These are phyloP conservation scores for Nomada fabriciana DNA, from an alignment of 2,888 invertebrate genomes.

Conservation along the genomic window DNA sequence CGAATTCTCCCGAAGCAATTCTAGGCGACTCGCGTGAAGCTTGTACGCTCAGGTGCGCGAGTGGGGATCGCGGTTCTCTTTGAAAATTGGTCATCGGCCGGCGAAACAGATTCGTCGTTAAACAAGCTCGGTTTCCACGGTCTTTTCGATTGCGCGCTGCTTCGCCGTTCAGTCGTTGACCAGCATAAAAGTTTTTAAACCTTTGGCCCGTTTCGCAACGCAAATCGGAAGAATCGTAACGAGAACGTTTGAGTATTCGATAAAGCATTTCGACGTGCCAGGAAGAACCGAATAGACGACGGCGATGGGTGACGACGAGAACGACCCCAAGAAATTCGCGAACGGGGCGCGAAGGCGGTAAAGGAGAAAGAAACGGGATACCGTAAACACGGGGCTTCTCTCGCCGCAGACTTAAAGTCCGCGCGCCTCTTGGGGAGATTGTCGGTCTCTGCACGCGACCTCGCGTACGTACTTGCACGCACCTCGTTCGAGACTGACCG, in stretches of 20 bases:
- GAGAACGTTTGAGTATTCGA: neutral
- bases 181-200: slow-evolving; percentile 36
- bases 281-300: slow-evolving; percentile 38
- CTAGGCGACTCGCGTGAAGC: slow-evolving; percentile 24
- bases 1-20: neutral
- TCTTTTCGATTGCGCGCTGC: slow-evolving; percentile 23
- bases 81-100: slow-evolving; percentile 57
- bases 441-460: slow-evolving; percentile 70
- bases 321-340: slow-evolving; percentile 41
- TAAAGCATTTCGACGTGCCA: neutral
- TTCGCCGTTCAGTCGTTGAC: slow-evolving; percentile 27
- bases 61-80: slow-evolving; percentile 55
- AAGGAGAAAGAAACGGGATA: slow-evolving; percentile 81
- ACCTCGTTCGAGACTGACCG: slow-evolving; percentile 1
- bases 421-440: slow-evolving; percentile 64
- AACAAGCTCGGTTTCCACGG: slow-evolving; percentile 47
- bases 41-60: slow-evolving; percentile 16
- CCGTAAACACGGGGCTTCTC: slow-evolving; percentile 80
- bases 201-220: neutral
- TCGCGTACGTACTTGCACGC: slow-evolving; percentile 42
- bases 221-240: neutral
- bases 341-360: slow-evolving; percentile 67
- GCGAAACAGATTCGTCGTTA: slow-evolving; percentile 55
- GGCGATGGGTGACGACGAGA: slow-evolving; percentile 40
- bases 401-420: slow-evolving; percentile 81